Conservation (phyloP, 2,113 vertebrate species). For the Tachuris rubrigastra region DNA sequence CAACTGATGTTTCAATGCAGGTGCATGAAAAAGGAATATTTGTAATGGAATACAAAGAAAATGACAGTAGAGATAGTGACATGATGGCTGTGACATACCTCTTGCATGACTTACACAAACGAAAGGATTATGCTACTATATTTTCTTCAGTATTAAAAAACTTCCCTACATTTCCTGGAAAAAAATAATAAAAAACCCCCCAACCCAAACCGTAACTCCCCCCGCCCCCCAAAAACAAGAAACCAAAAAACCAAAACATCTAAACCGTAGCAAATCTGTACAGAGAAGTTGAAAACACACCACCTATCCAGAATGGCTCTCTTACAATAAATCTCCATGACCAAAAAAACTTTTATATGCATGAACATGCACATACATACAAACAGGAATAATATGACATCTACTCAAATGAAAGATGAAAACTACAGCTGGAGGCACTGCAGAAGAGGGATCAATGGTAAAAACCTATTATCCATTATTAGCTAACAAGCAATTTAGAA, state of each 20-base stretch:
- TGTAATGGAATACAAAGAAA: not conserved
- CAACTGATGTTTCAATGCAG: not conserved
- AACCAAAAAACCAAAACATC: not conserved
- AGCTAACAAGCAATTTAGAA: slow-evolving; percentile 19
- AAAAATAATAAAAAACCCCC: not conserved
- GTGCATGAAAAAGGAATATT: not conserved
- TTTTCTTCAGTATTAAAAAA: not conserved
- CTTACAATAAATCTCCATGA: not conserved
- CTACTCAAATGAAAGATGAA: not conserved
- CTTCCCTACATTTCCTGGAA: fast-evolving
- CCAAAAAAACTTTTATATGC: not conserved
- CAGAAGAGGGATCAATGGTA: not conserved
- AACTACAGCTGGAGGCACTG: not conserved
- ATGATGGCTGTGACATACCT: not conserved
- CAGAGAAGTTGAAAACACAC: not conserved
- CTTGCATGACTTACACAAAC: not conserved
- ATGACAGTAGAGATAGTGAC: not conserved
- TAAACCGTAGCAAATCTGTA: not conserved
- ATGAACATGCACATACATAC: not conserved
- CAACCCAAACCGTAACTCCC: not conserved
- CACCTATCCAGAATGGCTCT: not conserved
- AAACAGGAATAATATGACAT: not conserved
- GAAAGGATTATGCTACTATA: not conserved
- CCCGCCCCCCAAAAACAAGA: not conserved
- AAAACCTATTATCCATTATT: not conserved